These are phyloP conservation scores for western clawed frog (Xenopus tropicalis) DNA, from an alignment of 2,113 vertebrate genomes.

Conservation along the genomic window DNA sequence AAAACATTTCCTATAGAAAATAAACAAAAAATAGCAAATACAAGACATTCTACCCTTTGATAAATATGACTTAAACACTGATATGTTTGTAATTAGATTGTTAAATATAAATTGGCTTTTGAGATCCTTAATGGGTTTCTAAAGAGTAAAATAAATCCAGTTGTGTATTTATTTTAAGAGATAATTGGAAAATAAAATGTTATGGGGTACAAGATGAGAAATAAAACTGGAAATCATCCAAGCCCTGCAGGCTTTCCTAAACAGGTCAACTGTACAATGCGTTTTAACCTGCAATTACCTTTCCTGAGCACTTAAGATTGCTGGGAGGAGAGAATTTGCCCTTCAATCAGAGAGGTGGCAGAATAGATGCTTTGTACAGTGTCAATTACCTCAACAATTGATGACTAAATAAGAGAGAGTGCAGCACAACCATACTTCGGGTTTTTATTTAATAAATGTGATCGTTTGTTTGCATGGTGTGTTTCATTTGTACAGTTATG, in stretches of 20 bases:
- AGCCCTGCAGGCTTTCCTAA: conserved; percentile 2
- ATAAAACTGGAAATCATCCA: conserved; percentile 19
- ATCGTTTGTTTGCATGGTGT: no score
- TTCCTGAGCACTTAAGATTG: conserved; percentile 30
- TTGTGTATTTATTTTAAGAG: neutral
- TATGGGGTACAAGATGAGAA: neutral
- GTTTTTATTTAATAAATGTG: no score
- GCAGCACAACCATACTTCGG: conserved; percentile 14
- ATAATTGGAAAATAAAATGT: conserved; percentile 1
- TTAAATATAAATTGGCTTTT: no score
- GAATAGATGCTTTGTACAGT: conserved; percentile 33
- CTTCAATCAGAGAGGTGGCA: conserved; percentile 43
- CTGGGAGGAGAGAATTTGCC: conserved; percentile 30
- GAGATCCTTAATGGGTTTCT: neutral
- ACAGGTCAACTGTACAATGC: conserved; percentile 25
- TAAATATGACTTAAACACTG: no score
- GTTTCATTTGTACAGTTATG: no score
- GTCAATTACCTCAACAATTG: conserved; percentile 35
- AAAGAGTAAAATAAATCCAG: neutral
- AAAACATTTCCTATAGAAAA: no score
- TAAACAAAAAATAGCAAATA: no score
- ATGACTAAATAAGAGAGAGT: conserved; percentile 20
- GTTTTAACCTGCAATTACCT: conserved; percentile 32
- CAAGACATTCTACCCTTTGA: no score
- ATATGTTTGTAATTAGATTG: no score